phyloP scores from a whole-genome alignment of 1,140 invertebrate genomes.

The Orussus abietinus region DNA sequence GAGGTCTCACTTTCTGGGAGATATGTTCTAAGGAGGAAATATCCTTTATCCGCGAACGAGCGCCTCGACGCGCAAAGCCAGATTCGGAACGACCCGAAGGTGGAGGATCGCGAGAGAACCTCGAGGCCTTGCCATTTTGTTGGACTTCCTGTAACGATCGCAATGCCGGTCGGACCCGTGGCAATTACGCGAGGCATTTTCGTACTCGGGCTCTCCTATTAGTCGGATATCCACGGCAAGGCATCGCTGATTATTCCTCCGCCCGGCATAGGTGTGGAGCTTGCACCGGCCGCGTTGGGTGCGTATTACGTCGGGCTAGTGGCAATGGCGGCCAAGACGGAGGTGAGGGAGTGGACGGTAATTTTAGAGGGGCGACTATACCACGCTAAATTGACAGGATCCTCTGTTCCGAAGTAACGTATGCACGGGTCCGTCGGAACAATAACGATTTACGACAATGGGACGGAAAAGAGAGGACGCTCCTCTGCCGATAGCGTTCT shows the following conservation, averaged over 20 bases:
- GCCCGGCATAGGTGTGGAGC: no score
- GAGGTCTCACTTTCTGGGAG: no score
- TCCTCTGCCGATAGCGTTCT: no score
- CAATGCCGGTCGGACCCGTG: constrained; percentile 21
- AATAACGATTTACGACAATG: constrained; percentile 7
- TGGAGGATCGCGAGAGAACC: no score
- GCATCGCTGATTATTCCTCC: no score
- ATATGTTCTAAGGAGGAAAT: no score
- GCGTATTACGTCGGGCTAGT: no score
- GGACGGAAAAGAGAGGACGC: no score
- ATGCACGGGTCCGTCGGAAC: constrained; percentile 5
- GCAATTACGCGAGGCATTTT: constrained; percentile 39
- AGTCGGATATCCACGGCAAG: no score
- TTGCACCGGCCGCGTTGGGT: no score
- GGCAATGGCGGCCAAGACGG: not conserved
- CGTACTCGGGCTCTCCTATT: constrained; percentile 37
- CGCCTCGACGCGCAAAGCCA: constrained; percentile 5
- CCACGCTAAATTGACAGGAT: constrained; percentile 7
- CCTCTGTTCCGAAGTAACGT: not conserved
- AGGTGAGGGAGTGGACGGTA: not conserved
- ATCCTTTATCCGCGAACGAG: constrained; percentile 1
- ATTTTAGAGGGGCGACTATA: not conserved
- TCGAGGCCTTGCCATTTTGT: constrained; percentile 30
- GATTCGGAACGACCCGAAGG: no score
- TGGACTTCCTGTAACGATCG: constrained; percentile 30